Percentiles rank a stretch among this genome's conserved stretches.
Conservation (phyloP, 1,140 invertebrate species). For the Ladona fulva region DNA sequence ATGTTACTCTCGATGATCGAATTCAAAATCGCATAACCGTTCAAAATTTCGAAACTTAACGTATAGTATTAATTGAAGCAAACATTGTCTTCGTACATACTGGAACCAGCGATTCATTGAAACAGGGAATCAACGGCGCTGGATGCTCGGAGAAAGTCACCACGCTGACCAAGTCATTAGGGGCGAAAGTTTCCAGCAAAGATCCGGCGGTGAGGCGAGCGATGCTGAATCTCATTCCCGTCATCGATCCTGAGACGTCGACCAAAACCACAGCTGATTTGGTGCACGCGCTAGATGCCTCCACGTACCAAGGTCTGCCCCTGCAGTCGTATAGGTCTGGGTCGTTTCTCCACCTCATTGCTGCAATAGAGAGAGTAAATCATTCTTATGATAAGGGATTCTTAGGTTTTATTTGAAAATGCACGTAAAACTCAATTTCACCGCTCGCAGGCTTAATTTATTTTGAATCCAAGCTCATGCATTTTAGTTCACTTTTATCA, state of each 20-base stretch:
- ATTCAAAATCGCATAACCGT: too few relatives aligned
- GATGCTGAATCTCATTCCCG: constrained; percentile 69
- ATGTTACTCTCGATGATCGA: too few relatives aligned
- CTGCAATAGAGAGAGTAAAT: constrained; percentile 23
- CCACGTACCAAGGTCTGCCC: constrained; percentile 86
- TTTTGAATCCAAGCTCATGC: too few relatives aligned
- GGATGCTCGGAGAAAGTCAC: constrained; percentile 62
- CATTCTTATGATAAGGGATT: too few relatives aligned
- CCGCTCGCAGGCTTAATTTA: too few relatives aligned
- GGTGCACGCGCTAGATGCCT: constrained; percentile 84
- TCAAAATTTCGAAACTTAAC: too few relatives aligned
- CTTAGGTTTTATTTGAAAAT: too few relatives aligned
- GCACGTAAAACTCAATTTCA: too few relatives aligned
- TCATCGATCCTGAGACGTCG: constrained; percentile 97
- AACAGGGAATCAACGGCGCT: constrained; percentile 65
- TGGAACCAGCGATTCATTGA: constrained; percentile 67
- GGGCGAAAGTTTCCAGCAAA: constrained; percentile 90
- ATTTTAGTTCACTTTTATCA: too few relatives aligned
- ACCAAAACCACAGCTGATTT: constrained; percentile 95
- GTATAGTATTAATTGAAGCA: constrained; percentile 11
- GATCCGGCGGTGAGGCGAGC: constrained; percentile 73
- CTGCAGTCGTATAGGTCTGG: constrained; percentile 76
- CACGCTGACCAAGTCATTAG: constrained; percentile 96
- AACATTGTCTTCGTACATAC: constrained; percentile 27
- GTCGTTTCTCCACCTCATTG: constrained; percentile 42